phyloP scores from a whole-genome alignment of 1,140 invertebrate genomes.

The Heliconius congener region DNA sequence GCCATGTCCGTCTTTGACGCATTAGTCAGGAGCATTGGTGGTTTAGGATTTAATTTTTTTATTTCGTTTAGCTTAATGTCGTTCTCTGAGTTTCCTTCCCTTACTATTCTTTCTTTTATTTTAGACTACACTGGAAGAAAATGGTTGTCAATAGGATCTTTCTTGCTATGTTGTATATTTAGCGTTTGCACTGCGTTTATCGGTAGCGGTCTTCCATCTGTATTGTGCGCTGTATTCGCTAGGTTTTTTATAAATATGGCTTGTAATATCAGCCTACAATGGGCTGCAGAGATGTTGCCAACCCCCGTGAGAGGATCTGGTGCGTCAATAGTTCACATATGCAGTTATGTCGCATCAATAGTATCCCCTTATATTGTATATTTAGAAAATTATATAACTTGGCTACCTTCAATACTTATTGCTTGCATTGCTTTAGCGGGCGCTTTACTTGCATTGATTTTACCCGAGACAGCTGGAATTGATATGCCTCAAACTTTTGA shows the following conservation, averaged over 20 bases:
- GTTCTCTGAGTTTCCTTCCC: conserved; percentile 66
- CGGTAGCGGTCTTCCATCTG: conserved; percentile 51
- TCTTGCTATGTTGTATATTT: conserved; percentile 54
- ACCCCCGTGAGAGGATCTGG: conserved; percentile 85
- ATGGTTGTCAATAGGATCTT: conserved; percentile 48
- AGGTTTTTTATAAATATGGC: conserved; percentile 66
- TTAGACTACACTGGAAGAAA: conserved; percentile 66
- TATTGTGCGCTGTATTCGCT: conserved; percentile 60
- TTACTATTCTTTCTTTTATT: conserved; percentile 59
- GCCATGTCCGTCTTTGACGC: conserved; percentile 60
- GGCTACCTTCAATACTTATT: conserved; percentile 85
- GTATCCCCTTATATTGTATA: conserved; percentile 67
- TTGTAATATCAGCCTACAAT: conserved; percentile 57
- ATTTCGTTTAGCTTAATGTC: conserved; percentile 66
- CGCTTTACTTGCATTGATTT: conserved; percentile 84
- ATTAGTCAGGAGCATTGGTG: conserved; percentile 60
- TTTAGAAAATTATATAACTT: conserved; percentile 59
- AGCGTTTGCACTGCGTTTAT: conserved; percentile 55
- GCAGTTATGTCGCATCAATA: conserved; percentile 71
- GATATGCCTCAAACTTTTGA: conserved; percentile 89
- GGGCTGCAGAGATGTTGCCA: conserved; percentile 77
- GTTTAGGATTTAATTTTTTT: conserved; percentile 64
- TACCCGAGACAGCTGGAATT: conserved; percentile 89
- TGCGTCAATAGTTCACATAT: conserved; percentile 83
- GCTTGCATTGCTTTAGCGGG: conserved; percentile 86